Percentiles rank a stretch among this genome's conserved stretches.
phyloP scores from a whole-genome alignment of 2,888 invertebrate genomes.

The Perizoma affinitatum region DNA sequence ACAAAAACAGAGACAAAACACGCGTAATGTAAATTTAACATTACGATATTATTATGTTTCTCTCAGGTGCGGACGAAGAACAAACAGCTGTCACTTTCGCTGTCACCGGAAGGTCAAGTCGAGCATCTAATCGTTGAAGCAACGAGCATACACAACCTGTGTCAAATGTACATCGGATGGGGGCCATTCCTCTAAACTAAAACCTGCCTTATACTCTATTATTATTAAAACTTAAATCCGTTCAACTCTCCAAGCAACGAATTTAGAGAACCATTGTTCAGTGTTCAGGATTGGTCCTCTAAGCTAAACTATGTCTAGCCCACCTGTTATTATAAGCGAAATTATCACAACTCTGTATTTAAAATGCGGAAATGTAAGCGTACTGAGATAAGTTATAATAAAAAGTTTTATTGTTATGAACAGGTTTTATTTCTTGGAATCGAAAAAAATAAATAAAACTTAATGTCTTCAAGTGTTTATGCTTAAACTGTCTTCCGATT shows the following conservation, averaged over 20 bases:
- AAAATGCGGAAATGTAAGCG: slow-evolving; percentile 33
- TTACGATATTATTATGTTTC: too few relatives aligned
- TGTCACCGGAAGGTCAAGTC: slow-evolving; percentile 97
- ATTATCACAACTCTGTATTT: slow-evolving; percentile 15
- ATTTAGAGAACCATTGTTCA: slow-evolving; percentile 93
- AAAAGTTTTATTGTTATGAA: slow-evolving; percentile 9
- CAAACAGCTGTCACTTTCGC: slow-evolving; percentile 86
- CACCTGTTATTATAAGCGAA: slow-evolving; percentile 13
- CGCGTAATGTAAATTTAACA: too few relatives aligned
- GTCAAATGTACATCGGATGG: slow-evolving; percentile 99
- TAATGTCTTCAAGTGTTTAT: neutral
- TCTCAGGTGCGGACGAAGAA: slow-evolving; percentile 84
- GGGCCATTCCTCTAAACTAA: slow-evolving; percentile 89
- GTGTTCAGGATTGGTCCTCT: slow-evolving; percentile 96
- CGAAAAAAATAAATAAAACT: slow-evolving; percentile 9
- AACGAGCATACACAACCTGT: slow-evolving; percentile 93
- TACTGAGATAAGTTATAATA: slow-evolving; percentile 18
- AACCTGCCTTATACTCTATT: slow-evolving; percentile 26
- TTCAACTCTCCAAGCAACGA: slow-evolving; percentile 91
- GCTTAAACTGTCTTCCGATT: neutral
- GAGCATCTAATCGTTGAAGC: slow-evolving; percentile 96
- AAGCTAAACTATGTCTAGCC: slow-evolving; percentile 20
- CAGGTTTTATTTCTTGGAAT: slow-evolving; percentile 32
- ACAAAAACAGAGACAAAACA: neutral
- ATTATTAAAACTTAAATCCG: slow-evolving; percentile 9